Conservation (phyloP, 1,140 invertebrate genomes). For the Heliothis subflexa region DNA sequence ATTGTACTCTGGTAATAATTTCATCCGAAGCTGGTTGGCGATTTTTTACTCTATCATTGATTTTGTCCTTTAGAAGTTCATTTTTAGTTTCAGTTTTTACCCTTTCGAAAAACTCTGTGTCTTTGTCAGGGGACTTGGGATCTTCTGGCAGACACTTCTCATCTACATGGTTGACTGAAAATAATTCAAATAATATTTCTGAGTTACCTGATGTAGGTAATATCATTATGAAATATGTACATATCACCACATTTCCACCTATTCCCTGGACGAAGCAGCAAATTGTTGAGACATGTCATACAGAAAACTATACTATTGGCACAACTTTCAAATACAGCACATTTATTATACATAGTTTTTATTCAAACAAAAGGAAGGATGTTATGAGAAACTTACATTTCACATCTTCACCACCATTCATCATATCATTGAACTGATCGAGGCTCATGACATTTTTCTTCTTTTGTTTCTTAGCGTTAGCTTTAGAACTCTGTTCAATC, state of each 20-base stretch:
- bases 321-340: no score
- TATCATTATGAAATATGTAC: no score
- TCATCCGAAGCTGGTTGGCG: conserved; percentile 84
- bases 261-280: no score
- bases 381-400: conserved; percentile 64
- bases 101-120: conserved; percentile 89
- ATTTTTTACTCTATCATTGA: conserved; percentile 84
- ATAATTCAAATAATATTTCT: conserved; percentile 24
- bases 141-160: conserved; percentile 59
- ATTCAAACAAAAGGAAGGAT: no score
- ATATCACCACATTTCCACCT: no score
- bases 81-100: conserved; percentile 89
- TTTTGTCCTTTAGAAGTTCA: conserved; percentile 89
- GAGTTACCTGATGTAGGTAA: conserved; percentile 20
- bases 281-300: no score
- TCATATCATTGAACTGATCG: conserved; percentile 88
- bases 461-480: conserved; percentile 86
- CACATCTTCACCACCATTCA: conserved; percentile 66
- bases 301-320: no score
- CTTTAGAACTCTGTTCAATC: conserved; percentile 56
- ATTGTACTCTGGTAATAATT: conserved; percentile 86
- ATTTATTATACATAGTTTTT: no score
- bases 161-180: conserved; percentile 60
- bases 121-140: conserved; percentile 64
- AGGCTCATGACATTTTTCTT: conserved; percentile 90